phyloP scores from a whole-genome alignment of 2,797 vertebrate species.

The Sebastes vulpes region DNA sequence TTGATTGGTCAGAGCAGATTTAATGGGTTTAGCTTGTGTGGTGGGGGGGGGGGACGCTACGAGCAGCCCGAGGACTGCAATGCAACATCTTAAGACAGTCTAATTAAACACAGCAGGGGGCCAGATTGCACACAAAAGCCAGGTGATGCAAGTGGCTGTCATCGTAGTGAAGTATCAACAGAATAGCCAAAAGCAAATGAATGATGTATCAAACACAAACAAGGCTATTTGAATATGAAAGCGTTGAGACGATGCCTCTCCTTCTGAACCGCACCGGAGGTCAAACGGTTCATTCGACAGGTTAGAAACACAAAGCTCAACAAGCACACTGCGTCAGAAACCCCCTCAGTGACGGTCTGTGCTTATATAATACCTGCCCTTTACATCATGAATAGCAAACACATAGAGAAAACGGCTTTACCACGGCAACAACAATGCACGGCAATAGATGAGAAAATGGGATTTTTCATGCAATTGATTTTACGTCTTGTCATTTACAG shows the following conservation, averaged over 20 bases:
- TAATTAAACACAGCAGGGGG: constrained; percentile 69
- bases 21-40: constrained; percentile 21
- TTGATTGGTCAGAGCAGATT: constrained; percentile 50
- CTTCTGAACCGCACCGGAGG: constrained; percentile 19
- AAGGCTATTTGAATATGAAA: constrained; percentile 43
- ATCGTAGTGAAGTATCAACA: constrained; percentile 46
- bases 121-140: constrained; percentile 60
- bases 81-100: constrained; percentile 31
- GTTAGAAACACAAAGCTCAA: constrained; percentile 15
- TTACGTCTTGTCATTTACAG: constrained; percentile 4
- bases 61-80: constrained; percentile 39
- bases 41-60: background rate
- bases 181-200: constrained; percentile 48
- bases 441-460: constrained; percentile 22
- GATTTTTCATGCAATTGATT: constrained; percentile 33
- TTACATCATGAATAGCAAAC: constrained; percentile 31
- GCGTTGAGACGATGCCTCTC: constrained; percentile 2
- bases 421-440: constrained; percentile 1
- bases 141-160: constrained; percentile 71
- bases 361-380: constrained; percentile 6
- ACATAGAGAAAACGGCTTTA: constrained; percentile 11
- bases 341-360: background rate
- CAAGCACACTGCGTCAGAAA: background rate
- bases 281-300: constrained; percentile 34
- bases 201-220: constrained; percentile 45